phyloP scores from a whole-genome alignment of 2,888 invertebrate genomes.

The Drosophila buzzatii region DNA sequence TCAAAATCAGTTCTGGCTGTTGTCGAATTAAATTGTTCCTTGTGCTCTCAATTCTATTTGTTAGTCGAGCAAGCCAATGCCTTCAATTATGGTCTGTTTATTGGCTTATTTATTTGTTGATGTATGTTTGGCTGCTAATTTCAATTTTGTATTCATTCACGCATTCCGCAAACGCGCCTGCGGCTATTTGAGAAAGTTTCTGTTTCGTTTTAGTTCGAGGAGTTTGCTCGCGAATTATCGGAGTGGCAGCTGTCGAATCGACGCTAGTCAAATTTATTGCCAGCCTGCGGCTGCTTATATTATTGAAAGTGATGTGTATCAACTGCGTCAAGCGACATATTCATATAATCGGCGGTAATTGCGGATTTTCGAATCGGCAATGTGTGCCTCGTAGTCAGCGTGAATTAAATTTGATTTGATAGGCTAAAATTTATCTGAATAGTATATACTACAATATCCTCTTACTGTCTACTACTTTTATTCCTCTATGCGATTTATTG shows the following conservation, averaged over 20 bases:
- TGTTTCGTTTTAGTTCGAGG: constrained; percentile 56
- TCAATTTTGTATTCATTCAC: constrained; percentile 52
- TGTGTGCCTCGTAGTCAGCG: too few relatives aligned
- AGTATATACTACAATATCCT: neutral
- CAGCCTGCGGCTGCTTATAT: constrained; percentile 51
- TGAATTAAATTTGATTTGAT: neutral
- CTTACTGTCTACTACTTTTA: neutral
- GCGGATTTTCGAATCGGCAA: neutral
- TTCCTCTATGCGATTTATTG: neutral
- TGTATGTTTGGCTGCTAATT: constrained; percentile 62
- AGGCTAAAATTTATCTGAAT: neutral
- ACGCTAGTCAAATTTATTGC: constrained; percentile 40
- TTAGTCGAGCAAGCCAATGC: neutral
- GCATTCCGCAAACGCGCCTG: constrained; percentile 41
- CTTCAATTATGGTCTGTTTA: constrained; percentile 15
- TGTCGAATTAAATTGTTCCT: neutral
- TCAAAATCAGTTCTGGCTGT: neutral
- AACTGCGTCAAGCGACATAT: constrained; percentile 29
- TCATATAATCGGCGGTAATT: neutral
- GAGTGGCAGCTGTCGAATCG: constrained; percentile 32
- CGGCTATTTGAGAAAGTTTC: constrained; percentile 66
- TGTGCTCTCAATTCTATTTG: neutral
- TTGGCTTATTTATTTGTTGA: constrained; percentile 32
- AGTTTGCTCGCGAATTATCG: constrained; percentile 37
- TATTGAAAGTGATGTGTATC: constrained; percentile 53